Conservation (phyloP, 2,888 invertebrate species). For the Agrochola circellaris region DNA sequence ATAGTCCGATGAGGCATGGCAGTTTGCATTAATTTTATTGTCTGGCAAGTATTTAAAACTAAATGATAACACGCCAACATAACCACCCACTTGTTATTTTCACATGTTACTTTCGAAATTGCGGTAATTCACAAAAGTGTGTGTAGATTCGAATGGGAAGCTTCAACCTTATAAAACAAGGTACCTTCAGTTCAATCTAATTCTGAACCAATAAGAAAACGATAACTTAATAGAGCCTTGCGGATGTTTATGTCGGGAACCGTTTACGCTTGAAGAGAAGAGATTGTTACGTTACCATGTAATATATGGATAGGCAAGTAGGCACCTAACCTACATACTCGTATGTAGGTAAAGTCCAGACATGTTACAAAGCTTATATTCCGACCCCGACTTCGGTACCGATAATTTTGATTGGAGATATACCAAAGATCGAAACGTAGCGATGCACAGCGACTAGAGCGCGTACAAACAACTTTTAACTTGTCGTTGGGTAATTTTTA, state of each 20-base stretch:
- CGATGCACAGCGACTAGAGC: no score
- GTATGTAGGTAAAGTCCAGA: not conserved
- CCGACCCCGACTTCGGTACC: no score
- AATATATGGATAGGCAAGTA: not conserved
- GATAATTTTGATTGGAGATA: no score
- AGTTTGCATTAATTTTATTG: not conserved
- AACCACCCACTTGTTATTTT: conserved; percentile 2
- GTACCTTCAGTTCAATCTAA: conserved; percentile 30
- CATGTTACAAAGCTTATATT: no score
- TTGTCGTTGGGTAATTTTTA: no score
- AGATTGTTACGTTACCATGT: conserved; percentile 6
- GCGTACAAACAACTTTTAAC: no score
- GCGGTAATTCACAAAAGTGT: conserved; percentile 19
- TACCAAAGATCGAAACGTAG: no score
- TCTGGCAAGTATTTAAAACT: not conserved
- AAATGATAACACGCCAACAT: not conserved
- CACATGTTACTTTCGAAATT: conserved; percentile 15
- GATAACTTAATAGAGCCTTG: conserved; percentile 50
- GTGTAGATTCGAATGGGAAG: conserved; percentile 21
- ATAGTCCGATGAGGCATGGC: not conserved
- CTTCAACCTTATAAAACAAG: conserved; percentile 21
- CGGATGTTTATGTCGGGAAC: conserved; percentile 38
- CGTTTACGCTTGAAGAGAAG: conserved; percentile 28
- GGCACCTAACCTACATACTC: not conserved
- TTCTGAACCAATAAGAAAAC: conserved; percentile 51